Percentiles rank a stretch among this genome's conserved stretches.
These are phyloP conservation scores for Eretmochelys imbricata DNA, from an alignment of 2,113 vertebrate genomes.

Conservation along the genomic window DNA sequence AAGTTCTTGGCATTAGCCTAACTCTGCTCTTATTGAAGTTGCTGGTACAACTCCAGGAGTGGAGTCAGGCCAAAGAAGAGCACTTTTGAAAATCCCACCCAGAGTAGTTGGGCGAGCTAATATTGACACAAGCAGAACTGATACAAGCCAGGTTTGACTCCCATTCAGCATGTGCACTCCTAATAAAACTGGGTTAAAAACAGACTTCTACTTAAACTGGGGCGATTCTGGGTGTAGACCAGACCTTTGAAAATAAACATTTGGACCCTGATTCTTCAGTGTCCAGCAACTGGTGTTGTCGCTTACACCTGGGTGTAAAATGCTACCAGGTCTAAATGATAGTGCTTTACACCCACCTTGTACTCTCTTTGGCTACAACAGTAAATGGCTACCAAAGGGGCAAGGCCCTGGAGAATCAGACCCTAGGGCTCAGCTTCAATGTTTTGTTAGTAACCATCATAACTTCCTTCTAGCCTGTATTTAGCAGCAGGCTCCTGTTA, in stretches of 20 bases:
- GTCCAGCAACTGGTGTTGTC: not conserved
- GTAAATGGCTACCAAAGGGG: not conserved
- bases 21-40: not conserved
- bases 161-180: not conserved
- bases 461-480: not conserved
- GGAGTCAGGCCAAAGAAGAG: not conserved
- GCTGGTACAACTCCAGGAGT: not conserved
- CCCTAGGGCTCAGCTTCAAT: not conserved
- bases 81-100: not conserved
- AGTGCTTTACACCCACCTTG: not conserved
- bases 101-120: not conserved
- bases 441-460: not conserved
- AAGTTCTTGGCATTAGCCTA: not conserved
- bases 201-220: conserved; percentile 44
- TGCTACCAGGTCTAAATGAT: not conserved
- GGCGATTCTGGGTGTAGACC: not conserved
- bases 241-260: conserved; percentile 38
- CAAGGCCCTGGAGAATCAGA: not conserved
- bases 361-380: not conserved
- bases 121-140: not conserved
- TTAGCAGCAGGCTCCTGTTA: not conserved
- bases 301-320: not conserved
- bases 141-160: not conserved
- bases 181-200: conserved; percentile 14
- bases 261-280: not conserved